Conservation (phyloP, 2,888 invertebrate species). For the Neoitamus cyanurus region DNA sequence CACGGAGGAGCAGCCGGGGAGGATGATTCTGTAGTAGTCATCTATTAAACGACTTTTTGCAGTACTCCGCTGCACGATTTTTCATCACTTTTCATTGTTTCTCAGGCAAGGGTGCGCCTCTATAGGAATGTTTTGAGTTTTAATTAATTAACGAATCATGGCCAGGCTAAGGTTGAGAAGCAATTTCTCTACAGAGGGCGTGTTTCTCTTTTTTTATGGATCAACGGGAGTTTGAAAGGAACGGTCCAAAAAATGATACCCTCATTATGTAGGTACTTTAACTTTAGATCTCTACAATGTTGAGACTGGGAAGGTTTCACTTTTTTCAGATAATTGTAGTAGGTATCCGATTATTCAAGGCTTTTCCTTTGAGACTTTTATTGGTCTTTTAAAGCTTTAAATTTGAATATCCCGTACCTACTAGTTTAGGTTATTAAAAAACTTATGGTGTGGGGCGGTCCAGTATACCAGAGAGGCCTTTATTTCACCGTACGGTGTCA, state of each 20-base stretch:
- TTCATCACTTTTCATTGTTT: neutral
- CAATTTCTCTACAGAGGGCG: neutral
- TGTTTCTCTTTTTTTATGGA: neutral
- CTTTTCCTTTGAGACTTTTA: no score
- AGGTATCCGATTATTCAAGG: no score
- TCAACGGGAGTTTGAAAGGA: neutral
- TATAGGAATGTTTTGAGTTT: neutral
- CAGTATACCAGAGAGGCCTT: no score
- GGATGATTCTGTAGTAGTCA: slow-evolving; percentile 19
- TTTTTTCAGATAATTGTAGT: no score
- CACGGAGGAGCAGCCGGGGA: neutral
- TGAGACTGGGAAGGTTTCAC: no score
- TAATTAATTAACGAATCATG: slow-evolving; percentile 11
- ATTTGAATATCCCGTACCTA: no score
- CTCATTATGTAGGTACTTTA: neutral
- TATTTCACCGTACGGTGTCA: no score
- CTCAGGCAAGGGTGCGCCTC: neutral
- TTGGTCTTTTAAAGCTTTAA: no score
- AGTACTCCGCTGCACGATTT: neutral
- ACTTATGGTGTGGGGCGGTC: no score
- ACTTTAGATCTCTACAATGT: no score
- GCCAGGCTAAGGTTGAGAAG: neutral
- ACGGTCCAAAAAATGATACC: neutral
- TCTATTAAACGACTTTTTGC: slow-evolving; percentile 25
- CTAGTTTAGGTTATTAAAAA: no score